Evolutionary conservation across 1,140 invertebrate genomes (phyloP).

Genomic region (Eumeta japonica): DNA sequence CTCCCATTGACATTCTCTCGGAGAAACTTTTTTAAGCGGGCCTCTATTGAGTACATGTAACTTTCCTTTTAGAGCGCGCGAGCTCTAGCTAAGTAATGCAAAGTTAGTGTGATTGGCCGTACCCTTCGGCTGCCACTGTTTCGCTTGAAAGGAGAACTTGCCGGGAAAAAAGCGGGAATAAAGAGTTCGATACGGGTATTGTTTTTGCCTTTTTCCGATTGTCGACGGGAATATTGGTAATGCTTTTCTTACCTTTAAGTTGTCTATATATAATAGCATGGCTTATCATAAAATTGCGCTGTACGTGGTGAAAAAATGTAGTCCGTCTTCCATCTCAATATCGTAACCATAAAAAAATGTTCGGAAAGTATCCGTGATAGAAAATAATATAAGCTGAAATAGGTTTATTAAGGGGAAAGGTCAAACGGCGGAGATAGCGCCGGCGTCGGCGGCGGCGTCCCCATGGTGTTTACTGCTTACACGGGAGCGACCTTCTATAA

Average conservation of each 20-base stretch:
- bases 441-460: too few species aligned
- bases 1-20: slow-evolving; percentile 19
- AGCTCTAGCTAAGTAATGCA: slow-evolving; percentile 19
- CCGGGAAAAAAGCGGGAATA: too few species aligned
- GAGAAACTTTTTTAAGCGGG: slow-evolving; percentile 24
- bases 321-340: too few species aligned
- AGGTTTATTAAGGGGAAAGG: too few species aligned
- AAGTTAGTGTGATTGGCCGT: slow-evolving; percentile 22
- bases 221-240: not conserved
- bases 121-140: slow-evolving; percentile 11
- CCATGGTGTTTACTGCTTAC: not conserved
- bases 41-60: slow-evolving; percentile 28
- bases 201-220: not conserved
- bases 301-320: too few species aligned
- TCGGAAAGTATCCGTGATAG: too few species aligned
- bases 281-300: too few species aligned
- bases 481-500: slow-evolving; percentile 20
- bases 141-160: slow-evolving; percentile 4
- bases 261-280: too few species aligned
- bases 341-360: too few species aligned
- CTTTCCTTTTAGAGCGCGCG: slow-evolving; percentile 27
- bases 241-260: not conserved
- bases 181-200: too few species aligned
- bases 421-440: too few species aligned
- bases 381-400: too few species aligned